Evolutionary conservation across 2,113 vertebrate genomes (phyloP).

Genomic region (Hipposideros armiger): DNA sequence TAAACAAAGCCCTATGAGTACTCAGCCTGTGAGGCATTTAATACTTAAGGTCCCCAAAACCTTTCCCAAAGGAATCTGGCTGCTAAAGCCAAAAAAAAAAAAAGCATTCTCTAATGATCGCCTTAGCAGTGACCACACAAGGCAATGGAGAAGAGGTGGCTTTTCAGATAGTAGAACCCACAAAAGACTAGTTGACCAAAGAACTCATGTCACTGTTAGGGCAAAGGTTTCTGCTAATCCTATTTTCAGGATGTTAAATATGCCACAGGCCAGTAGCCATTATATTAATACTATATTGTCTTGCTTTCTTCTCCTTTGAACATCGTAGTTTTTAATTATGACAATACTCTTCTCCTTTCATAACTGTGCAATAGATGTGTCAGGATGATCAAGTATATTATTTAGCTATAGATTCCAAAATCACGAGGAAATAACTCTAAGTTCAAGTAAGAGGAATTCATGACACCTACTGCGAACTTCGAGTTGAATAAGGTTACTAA

Average conservation of each 20-base stretch:
- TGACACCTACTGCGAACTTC: not conserved
- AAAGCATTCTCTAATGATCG: not conserved
- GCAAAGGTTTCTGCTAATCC: not conserved
- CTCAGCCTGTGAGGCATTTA: not conserved
- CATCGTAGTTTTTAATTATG: not conserved
- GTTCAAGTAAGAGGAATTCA: not conserved
- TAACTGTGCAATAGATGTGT: not conserved
- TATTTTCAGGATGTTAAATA: not conserved
- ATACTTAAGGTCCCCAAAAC: not conserved
- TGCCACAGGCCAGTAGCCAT: not conserved
- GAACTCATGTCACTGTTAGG: not conserved
- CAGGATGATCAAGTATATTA: not conserved
- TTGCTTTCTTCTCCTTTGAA: constrained; percentile 39
- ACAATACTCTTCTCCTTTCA: not conserved
- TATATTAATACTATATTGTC: not conserved
- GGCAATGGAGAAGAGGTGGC: not conserved
- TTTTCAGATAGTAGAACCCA: not conserved
- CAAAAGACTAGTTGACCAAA: not conserved
- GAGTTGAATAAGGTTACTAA: not conserved
- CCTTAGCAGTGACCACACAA: not conserved
- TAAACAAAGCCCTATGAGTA: constrained; percentile 29
- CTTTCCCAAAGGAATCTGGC: constrained; percentile 16
- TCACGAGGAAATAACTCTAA: not conserved
- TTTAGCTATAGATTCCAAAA: constrained; percentile 6
- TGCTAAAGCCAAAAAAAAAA: not conserved